phyloP scores from a whole-genome alignment of 2,113 vertebrate species.

The Aegithalos caudatus region DNA sequence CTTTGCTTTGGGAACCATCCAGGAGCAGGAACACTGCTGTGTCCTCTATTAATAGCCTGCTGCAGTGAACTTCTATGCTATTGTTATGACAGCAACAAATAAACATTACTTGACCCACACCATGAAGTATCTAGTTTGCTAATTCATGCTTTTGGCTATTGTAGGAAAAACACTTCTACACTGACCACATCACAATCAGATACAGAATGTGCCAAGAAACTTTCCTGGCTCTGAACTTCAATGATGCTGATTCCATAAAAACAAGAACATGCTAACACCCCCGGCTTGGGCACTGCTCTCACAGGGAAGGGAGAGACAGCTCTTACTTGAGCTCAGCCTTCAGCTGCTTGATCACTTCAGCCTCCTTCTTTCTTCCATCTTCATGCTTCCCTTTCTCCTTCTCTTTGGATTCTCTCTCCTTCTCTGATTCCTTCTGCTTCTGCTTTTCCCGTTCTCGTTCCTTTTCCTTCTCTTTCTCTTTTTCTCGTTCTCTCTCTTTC shows the following conservation, averaged over 20 bases:
- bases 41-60: background rate
- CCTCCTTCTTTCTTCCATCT: slow-evolving; percentile 82
- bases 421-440: slow-evolving; percentile 77
- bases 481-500: slow-evolving; percentile 44
- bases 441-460: slow-evolving; percentile 80
- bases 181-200: background rate
- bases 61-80: background rate
- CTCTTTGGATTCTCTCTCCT: slow-evolving; percentile 78
- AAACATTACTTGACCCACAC: background rate
- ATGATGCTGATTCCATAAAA: accelerated
- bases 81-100: background rate
- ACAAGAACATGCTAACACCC: accelerated
- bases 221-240: background rate
- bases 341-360: slow-evolving; percentile 89
- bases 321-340: slow-evolving; percentile 95
- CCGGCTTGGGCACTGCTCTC: background rate
- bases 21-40: background rate
- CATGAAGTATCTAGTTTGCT: background rate
- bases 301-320: background rate
- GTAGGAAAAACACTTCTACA: background rate
- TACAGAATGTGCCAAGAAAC: background rate
- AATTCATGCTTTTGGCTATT: background rate
- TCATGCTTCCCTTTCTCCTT: slow-evolving; percentile 85
- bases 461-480: slow-evolving; percentile 74
- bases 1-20: background rate